Conservation (phyloP, 2,888 invertebrate species). For the Leptinotarsa juncta region DNA sequence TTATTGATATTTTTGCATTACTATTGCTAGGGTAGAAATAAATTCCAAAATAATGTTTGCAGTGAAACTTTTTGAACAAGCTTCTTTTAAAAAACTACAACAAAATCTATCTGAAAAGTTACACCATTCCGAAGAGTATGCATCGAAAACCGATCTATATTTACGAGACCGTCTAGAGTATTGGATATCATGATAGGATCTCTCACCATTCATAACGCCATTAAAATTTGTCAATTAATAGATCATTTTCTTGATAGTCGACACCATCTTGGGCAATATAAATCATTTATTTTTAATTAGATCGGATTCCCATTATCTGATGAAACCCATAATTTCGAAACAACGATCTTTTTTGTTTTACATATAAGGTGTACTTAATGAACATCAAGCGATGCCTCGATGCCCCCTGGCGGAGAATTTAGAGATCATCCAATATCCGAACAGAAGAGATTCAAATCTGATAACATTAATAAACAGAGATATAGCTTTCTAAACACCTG, state of each 20-base stretch:
- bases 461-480: constrained; percentile 20
- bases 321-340: constrained; percentile 42
- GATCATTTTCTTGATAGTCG: constrained; percentile 39
- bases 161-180: constrained; percentile 9
- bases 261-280: constrained; percentile 41
- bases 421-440: constrained; percentile 25
- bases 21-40: too few species aligned
- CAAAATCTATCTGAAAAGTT: neutral
- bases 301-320: constrained; percentile 42
- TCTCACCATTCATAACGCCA: constrained; percentile 34
- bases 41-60: too few species aligned
- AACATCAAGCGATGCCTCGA: constrained; percentile 27
- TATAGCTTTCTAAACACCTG: constrained; percentile 21
- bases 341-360: constrained; percentile 40
- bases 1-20: too few species aligned
- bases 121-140: neutral
- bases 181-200: constrained; percentile 25
- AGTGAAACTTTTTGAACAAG: neutral
- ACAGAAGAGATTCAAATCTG: constrained; percentile 17
- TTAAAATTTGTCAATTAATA: constrained; percentile 42
- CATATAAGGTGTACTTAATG: constrained; percentile 36
- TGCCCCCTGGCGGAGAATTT: constrained; percentile 23
- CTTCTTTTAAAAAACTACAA: neutral
- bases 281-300: constrained; percentile 45
- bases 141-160: constrained; percentile 8